Base-by-base conservation (phyloP, 2,888 invertebrate genomes). In the Cyaniris semiargus region DNA sequence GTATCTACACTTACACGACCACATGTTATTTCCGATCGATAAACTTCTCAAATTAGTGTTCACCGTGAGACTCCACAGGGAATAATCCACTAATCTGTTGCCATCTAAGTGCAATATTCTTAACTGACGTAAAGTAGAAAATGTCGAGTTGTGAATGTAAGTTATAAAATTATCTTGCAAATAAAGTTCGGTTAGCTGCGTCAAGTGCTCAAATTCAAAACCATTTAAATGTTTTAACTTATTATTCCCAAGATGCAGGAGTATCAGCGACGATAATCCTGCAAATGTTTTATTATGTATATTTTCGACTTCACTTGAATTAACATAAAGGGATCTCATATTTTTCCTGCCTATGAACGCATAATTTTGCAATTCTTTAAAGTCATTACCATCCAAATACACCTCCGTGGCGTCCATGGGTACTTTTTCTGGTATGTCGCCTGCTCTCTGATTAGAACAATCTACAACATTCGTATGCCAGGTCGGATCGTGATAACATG, bases 371-470 rank as follows among this genome's bases (percentile, higher is more conserved):
- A 99, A 94, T 86, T 97, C 96, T 82, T 96, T 96, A 84, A 98
- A 95, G 86, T 97, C 96, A 88, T 98, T 98, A 71, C 98, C 98
- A 87, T 98, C 98, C 86, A 99, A 94, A 87, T 98, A 98, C 75
- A 99, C 96, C 86, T 98, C 98, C 38, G 98, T 98, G 31, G 98
- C 98, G 87, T 98, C 98, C 97, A 98, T 98, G 4, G 99, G 99
- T 85, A 99, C 96, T 83, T 97, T 96, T 77, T 96, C 95, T 3
- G 98, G 98, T 83, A 98, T 96, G 87, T 96, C 96, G 80, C 94
- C 92, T 84, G 97, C 95, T 86, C 95, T 95, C 89, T 97, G 96
- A 70, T 96, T 96, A 81, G 97, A 97, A 90, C 98, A 98, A 89
- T 98, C 98, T 70, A 98, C 98, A 23, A 98, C 97, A 89, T 98